phyloP scores from a whole-genome alignment of 2,797 vertebrate genomes.

The Periparus ater region DNA sequence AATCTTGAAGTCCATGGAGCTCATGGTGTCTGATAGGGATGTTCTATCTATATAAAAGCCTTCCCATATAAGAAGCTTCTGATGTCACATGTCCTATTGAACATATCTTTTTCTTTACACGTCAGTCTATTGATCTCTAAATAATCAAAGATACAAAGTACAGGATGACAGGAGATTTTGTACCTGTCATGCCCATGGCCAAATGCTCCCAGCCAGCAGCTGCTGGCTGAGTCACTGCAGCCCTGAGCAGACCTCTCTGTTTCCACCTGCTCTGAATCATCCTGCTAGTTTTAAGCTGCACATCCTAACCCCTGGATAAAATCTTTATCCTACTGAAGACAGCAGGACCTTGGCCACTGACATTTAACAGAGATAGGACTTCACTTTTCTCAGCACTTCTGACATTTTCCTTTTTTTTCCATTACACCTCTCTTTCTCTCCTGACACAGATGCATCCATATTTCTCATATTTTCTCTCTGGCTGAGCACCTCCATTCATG shows the following conservation, averaged over 20 bases:
- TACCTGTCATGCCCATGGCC: background rate
- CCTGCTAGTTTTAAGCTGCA: background rate
- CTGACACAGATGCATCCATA: background rate
- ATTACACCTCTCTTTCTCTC: background rate
- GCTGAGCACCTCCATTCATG: background rate
- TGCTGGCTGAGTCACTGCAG: background rate
- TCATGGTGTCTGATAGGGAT: background rate
- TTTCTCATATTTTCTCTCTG: background rate
- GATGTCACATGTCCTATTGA: background rate
- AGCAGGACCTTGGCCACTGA: background rate
- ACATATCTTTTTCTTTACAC: background rate
- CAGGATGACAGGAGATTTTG: background rate
- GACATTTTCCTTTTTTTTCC: background rate
- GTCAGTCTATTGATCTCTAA: background rate
- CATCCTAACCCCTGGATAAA: background rate
- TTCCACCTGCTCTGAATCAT: background rate
- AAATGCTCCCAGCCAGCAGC: background rate
- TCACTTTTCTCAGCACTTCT: background rate
- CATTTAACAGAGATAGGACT: background rate
- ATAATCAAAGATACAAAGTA: background rate
- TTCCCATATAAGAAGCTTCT: background rate
- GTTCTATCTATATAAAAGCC: background rate
- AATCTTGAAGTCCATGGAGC: background rate
- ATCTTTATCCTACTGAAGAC: background rate
- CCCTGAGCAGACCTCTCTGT: background rate